Evolutionary conservation across 2,113 vertebrate species (phyloP).

Genomic region (Elephas maximus): DNA sequence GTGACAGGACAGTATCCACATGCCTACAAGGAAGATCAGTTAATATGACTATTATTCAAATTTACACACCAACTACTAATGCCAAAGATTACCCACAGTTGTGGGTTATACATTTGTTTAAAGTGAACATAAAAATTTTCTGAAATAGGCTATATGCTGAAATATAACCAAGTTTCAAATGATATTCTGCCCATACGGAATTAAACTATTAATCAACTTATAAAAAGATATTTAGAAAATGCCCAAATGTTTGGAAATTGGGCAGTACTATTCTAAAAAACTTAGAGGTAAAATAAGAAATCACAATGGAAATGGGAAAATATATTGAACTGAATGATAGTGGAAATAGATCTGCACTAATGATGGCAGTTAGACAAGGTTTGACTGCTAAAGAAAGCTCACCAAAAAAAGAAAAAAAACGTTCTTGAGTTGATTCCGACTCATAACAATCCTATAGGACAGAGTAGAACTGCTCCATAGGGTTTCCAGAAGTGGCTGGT

Average conservation of each 20-base stretch:
- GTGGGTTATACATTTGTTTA: not conserved
- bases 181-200: not conserved
- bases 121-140: not conserved
- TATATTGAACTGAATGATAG: no score
- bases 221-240: not conserved
- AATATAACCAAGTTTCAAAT: not conserved
- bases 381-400: not conserved
- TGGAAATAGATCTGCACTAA: not conserved
- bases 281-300: not conserved
- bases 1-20: no score
- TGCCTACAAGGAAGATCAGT: no score
- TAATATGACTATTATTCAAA: no score
- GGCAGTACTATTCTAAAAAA: not conserved
- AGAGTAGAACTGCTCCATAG: no score
- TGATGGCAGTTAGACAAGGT: not conserved
- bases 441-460: no score
- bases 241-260: not conserved
- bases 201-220: not conserved
- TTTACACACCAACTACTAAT: no score
- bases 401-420: not conserved
- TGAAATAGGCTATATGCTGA: not conserved
- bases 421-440: no score
- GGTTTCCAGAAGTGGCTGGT: no score
- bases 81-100: no score
- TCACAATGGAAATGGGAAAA: not conserved